phyloP scores from a whole-genome alignment of 2,888 invertebrate genomes.

The Dynastes tityus region DNA sequence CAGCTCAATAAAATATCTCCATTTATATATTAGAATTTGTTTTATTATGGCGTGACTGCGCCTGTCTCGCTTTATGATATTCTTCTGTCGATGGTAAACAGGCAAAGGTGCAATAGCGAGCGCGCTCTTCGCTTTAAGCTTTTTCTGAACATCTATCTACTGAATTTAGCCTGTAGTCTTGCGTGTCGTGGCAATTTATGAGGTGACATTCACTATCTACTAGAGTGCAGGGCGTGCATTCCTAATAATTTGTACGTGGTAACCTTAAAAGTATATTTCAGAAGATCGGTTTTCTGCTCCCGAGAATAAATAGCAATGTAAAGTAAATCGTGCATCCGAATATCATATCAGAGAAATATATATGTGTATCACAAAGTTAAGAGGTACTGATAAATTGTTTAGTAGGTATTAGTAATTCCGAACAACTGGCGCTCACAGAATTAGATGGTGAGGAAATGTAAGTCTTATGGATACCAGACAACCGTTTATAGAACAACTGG shows the following conservation, averaged over 20 bases:
- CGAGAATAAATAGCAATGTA: background rate
- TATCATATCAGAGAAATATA: too few relatives aligned
- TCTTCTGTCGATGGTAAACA: constrained; percentile 10
- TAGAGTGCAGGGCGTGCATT: constrained; percentile 13
- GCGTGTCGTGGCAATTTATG: constrained; percentile 33
- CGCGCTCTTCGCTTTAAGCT: background rate
- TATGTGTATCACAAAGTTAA: too few relatives aligned
- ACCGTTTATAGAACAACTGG: too few relatives aligned
- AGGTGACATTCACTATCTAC: background rate
- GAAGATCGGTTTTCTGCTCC: background rate
- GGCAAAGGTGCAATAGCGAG: background rate
- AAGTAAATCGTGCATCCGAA: background rate
- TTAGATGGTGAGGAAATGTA: too few relatives aligned
- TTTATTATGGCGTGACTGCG: constrained; percentile 18
- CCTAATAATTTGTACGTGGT: background rate
- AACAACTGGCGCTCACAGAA: too few relatives aligned
- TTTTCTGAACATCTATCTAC: constrained; percentile 17
- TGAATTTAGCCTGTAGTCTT: background rate
- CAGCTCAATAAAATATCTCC: constrained; percentile 27
- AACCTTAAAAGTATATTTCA: background rate
- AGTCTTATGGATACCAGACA: too few relatives aligned
- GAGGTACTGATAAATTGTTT: too few relatives aligned
- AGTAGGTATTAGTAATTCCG: too few relatives aligned
- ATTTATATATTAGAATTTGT: constrained; percentile 37
- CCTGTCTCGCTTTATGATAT: background rate